These are phyloP conservation scores for Pyrgus malvae DNA, from an alignment of 2,888 invertebrate species.

Conservation along the genomic window DNA sequence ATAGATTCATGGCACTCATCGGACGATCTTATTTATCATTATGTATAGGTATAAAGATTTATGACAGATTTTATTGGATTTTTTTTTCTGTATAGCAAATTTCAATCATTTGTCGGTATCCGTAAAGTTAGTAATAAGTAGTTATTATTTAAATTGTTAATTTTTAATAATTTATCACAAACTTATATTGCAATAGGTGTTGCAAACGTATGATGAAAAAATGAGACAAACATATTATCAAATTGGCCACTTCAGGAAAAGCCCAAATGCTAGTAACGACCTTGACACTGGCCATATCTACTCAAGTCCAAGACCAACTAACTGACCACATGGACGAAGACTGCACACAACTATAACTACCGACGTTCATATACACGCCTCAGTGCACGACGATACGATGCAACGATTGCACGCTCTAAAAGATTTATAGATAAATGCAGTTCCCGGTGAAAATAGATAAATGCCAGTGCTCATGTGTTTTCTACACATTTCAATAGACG, in stretches of 20 bases:
- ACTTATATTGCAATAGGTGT: no score
- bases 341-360: constrained; percentile 45
- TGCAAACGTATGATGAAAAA: no score
- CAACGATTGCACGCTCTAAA: constrained; percentile 82
- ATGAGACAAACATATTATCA: no score
- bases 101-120: no score
- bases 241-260: constrained; percentile 38
- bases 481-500: constrained; percentile 77
- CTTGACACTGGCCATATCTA: constrained; percentile 59
- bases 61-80: no score
- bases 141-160: no score
- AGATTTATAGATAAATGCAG: constrained; percentile 82
- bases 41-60: no score
- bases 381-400: constrained; percentile 76
- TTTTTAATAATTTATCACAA: no score
- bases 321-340: constrained; percentile 43
- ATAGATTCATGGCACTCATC: no score
- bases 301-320: constrained; percentile 46
- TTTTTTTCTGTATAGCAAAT: no score
- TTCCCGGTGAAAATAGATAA: constrained; percentile 83
- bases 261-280: constrained; percentile 39
- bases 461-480: constrained; percentile 75
- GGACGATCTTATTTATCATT: no score
- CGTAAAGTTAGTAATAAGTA: no score
- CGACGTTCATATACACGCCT: constrained; percentile 60